Evolutionary conservation across 2,797 vertebrate species (phyloP).

Genomic region (Dallia pectoralis): DNA sequence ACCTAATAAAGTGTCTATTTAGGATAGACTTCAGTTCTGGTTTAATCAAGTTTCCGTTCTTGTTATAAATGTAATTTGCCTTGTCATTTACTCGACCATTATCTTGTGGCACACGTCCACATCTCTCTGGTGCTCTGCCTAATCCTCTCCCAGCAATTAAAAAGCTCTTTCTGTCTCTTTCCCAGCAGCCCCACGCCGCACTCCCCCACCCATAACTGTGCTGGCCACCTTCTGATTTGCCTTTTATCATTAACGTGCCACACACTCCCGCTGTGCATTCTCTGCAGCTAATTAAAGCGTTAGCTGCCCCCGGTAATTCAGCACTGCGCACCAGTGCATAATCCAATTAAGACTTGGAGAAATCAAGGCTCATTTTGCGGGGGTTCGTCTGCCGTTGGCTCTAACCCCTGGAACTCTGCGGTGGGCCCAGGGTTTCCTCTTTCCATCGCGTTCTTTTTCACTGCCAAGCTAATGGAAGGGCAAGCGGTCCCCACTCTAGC

Average conservation of each 20-base stretch:
- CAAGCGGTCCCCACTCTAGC: background rate
- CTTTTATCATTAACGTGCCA: constrained; percentile 5
- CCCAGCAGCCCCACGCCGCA: too few species aligned
- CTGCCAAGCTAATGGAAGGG: too few species aligned
- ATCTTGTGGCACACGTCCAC: background rate
- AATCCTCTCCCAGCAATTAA: constrained; percentile 2
- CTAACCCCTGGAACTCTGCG: background rate
- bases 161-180: too few species aligned
- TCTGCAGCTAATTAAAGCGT: constrained; percentile 20
- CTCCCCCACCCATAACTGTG: background rate
- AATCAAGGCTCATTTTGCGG: background rate
- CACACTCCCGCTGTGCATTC: background rate
- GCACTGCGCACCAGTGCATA: constrained; percentile 1
- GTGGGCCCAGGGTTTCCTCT: background rate
- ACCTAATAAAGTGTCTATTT: too few species aligned
- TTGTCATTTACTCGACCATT: background rate
- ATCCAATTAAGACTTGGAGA: constrained; percentile 26
- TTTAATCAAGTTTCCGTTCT: too few species aligned
- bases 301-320: constrained; percentile 20
- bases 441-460: background rate
- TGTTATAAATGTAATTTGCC: background rate
- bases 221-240: background rate
- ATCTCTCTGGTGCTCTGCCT: background rate
- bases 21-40: too few species aligned
- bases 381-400: background rate